Conservation (phyloP, 2,113 vertebrate genomes). For the Clarias gariepinus region DNA sequence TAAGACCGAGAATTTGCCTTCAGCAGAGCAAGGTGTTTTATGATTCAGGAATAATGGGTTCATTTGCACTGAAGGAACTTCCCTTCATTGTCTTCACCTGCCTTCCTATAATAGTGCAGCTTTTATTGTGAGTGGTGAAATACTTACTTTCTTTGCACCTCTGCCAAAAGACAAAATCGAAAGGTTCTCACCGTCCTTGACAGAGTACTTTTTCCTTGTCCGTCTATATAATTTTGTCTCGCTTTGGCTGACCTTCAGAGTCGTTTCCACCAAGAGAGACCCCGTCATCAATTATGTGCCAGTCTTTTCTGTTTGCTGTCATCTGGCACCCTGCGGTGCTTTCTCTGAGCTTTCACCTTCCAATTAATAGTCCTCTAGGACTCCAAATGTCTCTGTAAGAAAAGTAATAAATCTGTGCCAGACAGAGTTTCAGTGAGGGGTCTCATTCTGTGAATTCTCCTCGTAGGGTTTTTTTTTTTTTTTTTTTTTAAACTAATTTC, state of each 20-base stretch:
- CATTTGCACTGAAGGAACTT: constrained; percentile 15
- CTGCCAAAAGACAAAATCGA: constrained; percentile 48
- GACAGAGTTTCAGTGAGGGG: constrained; percentile 28
- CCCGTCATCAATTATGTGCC: constrained; percentile 55
- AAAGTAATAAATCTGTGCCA: constrained; percentile 51
- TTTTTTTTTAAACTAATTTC: constrained; percentile 5
- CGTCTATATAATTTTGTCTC: constrained; percentile 43
- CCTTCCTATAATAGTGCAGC: constrained; percentile 21
- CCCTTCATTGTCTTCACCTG: background rate
- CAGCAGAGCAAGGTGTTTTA: background rate
- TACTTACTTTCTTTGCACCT: constrained; percentile 40
- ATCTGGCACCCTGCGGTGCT: constrained; percentile 50
- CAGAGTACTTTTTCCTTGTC: constrained; percentile 36
- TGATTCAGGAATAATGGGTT: background rate
- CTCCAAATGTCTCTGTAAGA: constrained; percentile 45
- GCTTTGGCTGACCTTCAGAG: constrained; percentile 56
- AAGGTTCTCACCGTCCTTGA: constrained; percentile 37
- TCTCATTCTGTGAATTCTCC: constrained; percentile 30
- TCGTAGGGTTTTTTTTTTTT: constrained; percentile 27
- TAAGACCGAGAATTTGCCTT: background rate
- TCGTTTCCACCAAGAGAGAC: constrained; percentile 43
- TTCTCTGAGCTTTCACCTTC: constrained; percentile 44
- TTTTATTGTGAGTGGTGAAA: constrained; percentile 6
- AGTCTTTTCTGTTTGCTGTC: constrained; percentile 51
- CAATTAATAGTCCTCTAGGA: constrained; percentile 55